phyloP scores from a whole-genome alignment of 2,113 vertebrate genomes.

The Clinocottus analis region DNA sequence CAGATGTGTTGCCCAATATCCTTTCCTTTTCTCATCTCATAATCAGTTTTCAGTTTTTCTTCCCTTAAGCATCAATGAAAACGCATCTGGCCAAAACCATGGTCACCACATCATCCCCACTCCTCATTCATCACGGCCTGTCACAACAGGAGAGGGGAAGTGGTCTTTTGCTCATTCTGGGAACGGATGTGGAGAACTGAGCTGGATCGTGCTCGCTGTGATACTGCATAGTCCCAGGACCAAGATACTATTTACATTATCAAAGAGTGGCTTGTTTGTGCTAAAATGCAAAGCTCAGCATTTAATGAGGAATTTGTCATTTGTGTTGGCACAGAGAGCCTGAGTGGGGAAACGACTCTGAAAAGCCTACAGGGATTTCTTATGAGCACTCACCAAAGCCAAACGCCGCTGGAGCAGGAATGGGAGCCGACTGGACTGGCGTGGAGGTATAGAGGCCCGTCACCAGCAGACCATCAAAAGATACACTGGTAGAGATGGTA shows the following conservation, averaged over 20 bases:
- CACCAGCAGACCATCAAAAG: constrained; percentile 95
- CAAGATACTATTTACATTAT: constrained; percentile 21
- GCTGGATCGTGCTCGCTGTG: constrained; percentile 21
- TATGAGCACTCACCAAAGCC: constrained; percentile 92
- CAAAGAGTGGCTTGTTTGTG: constrained; percentile 27
- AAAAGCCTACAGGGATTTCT: constrained; percentile 6
- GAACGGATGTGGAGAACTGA: constrained; percentile 60
- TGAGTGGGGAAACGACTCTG: constrained; percentile 6
- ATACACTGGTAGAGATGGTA: constrained; percentile 95
- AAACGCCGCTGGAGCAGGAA: constrained; percentile 91
- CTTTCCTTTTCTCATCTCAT: constrained; percentile 25
- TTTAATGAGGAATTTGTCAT: constrained; percentile 5
- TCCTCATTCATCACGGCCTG: constrained; percentile 68
- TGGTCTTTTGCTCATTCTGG: constrained; percentile 51
- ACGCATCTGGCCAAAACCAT: constrained; percentile 36
- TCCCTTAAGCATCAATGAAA: constrained; percentile 48
- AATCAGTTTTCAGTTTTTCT: constrained; percentile 40
- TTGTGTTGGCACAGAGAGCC: constrained; percentile 22
- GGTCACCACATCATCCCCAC: constrained; percentile 44
- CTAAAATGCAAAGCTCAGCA: constrained; percentile 21
- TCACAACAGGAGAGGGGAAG: constrained; percentile 45
- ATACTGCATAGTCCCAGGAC: constrained; percentile 20
- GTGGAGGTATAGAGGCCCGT: constrained; percentile 98
- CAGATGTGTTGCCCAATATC: constrained; percentile 23
- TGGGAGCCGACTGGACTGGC: constrained; percentile 91